These are phyloP conservation scores for Atractosteus spatula DNA, from an alignment of 2,113 vertebrate genomes.

Conservation along the genomic window DNA sequence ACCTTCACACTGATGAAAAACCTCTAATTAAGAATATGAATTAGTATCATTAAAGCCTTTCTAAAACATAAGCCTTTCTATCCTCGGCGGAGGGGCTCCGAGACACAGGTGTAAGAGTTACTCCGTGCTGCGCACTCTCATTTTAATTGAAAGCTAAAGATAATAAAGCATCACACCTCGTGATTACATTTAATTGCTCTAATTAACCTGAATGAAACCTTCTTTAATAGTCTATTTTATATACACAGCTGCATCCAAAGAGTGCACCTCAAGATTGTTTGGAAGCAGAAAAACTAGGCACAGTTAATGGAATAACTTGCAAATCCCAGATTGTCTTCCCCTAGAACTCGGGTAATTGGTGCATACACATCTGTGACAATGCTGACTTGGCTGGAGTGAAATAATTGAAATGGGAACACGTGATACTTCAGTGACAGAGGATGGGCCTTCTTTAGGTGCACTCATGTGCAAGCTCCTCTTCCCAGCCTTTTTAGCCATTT, in stretches of 20 bases:
- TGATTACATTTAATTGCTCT: conserved; percentile 69
- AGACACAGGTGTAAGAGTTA: conserved; percentile 50
- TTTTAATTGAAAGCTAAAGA: conserved; percentile 72
- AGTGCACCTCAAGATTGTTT: conserved; percentile 26
- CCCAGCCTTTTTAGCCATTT: too few species aligned
- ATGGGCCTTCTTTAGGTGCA: too few species aligned
- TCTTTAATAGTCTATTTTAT: conserved; percentile 36
- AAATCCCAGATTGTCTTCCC: too few species aligned
- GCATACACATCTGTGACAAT: too few species aligned
- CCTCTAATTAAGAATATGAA: conserved; percentile 42
- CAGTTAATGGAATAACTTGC: too few species aligned
- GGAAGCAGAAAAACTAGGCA: not conserved
- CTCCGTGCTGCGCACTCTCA: conserved; percentile 52
- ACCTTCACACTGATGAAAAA: conserved; percentile 35
- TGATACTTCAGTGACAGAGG: too few species aligned
- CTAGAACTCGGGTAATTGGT: too few species aligned
- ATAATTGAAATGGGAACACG: too few species aligned
- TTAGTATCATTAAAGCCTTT: conserved; percentile 27
- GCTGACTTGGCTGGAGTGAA: too few species aligned
- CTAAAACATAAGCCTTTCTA: conserved; percentile 25
- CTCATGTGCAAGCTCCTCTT: too few species aligned
- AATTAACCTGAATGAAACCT: conserved; percentile 66
- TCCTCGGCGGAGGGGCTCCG: conserved; percentile 22
- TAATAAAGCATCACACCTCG: conserved; percentile 76
- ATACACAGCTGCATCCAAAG: conserved; percentile 52